Base-by-base conservation (phyloP, 2,113 vertebrate genomes). In the Trichechus manatus region DNA sequence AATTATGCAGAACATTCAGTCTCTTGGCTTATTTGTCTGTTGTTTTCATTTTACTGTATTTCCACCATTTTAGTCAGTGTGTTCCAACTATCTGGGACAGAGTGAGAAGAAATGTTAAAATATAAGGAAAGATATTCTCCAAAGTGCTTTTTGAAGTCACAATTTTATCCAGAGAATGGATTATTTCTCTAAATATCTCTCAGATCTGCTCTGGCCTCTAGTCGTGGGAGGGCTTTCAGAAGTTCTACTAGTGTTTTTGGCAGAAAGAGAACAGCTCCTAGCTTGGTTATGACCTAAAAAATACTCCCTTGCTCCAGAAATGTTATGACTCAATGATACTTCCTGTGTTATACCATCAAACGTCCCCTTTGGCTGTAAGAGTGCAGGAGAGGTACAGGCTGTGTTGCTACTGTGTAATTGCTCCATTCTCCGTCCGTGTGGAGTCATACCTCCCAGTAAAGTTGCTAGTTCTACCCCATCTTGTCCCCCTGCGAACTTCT, bases 271-370 rank as follows among this genome's bases (percentile, higher is more conserved):
- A 61, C 15, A 63, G 89, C 47, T 64, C 17, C 92, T 63, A 74
- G 22, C 72, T 95, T 87, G 66, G 27, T 74, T 95, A 66, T 84
- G 80, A 92, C 85, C 80, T 74, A 33, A 92, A 95, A 96, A 93
- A 68, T n/a, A 74, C 15, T 90, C 92, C 84, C 70, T 95, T 79
- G 87, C 9, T 85, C 61, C 47, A 59, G 74, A 95, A 44, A 91
- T 85, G 27, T 50, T 95, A 87, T 47, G 77, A 77, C 59, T 94
- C 36, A 3, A 4, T 23, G 87, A 29, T 61, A 17, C 83, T 82
- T 96, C n/a, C 80, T 3, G 3, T 44, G 85, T 79, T 79, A 42
- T 13, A 44, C 17, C 82, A 27, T 6, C 27, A 31, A 79, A 36
- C 4, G 10, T 33, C 50, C 59, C 17, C 31, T 10, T 44, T 29